phyloP scores from a whole-genome alignment of 2,113 vertebrate species.

The Actenoides hombroni region DNA sequence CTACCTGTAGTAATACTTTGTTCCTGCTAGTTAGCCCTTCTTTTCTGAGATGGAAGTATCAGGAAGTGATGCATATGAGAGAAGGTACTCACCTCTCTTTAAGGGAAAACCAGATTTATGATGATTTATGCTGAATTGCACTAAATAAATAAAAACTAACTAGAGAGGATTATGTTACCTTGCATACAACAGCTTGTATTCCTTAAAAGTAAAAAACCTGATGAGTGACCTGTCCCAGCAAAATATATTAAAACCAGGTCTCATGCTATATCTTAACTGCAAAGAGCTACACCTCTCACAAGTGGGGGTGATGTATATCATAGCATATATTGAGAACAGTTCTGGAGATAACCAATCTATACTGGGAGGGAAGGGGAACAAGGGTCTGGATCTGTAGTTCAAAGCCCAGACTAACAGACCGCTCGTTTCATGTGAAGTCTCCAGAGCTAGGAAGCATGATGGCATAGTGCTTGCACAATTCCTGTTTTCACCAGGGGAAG shows the following conservation, averaged over 20 bases:
- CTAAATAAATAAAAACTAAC: not conserved
- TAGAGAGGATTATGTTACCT: not conserved
- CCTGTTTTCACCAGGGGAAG: not conserved
- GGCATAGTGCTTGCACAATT: not conserved
- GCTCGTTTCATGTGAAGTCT: not conserved
- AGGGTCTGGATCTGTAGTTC: not conserved
- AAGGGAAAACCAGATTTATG: not conserved
- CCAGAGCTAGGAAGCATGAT: not conserved
- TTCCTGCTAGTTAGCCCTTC: not conserved
- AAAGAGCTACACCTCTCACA: not conserved
- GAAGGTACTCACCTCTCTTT: not conserved
- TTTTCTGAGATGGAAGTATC: not conserved
- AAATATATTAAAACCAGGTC: not conserved
- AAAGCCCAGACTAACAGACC: not conserved
- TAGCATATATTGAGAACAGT: not conserved
- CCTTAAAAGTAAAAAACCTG: not conserved
- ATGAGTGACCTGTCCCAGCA: not conserved
- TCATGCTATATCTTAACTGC: not conserved
- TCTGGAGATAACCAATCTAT: not conserved
- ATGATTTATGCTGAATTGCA: not conserved
- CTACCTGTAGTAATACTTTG: not conserved
- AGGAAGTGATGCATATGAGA: not conserved
- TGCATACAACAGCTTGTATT: not conserved
- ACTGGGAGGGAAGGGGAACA: not conserved
- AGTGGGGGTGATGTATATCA: not conserved